These are phyloP conservation scores for Diaphora mendica DNA, from an alignment of 2,888 invertebrate species.

Conservation along the genomic window DNA sequence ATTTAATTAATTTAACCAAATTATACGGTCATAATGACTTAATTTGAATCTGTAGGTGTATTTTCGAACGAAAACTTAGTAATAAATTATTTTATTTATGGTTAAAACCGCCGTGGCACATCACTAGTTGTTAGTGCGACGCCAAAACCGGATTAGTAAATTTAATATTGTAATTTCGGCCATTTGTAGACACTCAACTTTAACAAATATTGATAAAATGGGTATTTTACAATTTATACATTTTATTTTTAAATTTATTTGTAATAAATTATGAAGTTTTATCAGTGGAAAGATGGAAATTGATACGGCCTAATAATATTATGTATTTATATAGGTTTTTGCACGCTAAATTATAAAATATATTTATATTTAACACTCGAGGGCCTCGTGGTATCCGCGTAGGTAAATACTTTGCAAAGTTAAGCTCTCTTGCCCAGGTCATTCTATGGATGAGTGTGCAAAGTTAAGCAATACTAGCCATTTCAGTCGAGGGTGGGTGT, in stretches of 20 bases:
- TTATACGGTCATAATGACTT: not conserved
- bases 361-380: too few relatives aligned
- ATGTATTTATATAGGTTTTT: not conserved
- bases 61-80: not conserved
- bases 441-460: too few relatives aligned
- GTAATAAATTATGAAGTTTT: not conserved
- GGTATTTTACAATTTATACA: not conserved
- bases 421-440: too few relatives aligned
- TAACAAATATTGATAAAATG: conserved; percentile 38
- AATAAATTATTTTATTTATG: not conserved
- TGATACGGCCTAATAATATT: conserved; percentile 1
- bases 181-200: conserved; percentile 34
- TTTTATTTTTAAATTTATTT: conserved; percentile 6
- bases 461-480: too few relatives aligned
- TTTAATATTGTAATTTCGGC: conserved; percentile 38
- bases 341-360: not conserved
- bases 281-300: conserved; percentile 5
- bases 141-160: conserved; percentile 34
- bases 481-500: too few relatives aligned
- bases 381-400: too few relatives aligned
- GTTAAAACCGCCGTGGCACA: conserved; percentile 20
- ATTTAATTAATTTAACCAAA: conserved; percentile 6
- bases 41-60: not conserved
- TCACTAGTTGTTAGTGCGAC: conserved; percentile 24
- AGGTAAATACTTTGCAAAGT: too few relatives aligned